Conservation (phyloP, 2,888 invertebrate genomes). For the Leptinotarsa haldemani region DNA sequence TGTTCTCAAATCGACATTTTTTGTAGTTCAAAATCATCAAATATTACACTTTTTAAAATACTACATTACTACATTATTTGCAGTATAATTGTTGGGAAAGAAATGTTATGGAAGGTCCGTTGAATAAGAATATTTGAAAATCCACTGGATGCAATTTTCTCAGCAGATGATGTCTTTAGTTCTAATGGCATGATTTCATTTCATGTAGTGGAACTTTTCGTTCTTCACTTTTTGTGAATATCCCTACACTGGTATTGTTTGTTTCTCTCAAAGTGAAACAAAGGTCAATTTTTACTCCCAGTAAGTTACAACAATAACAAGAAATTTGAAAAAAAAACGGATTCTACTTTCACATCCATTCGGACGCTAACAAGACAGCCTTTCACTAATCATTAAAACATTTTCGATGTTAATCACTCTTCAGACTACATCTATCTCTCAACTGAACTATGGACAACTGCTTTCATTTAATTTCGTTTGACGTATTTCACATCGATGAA, state of each 20-base stretch:
- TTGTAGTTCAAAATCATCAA: neutral
- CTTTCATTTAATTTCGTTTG: neutral
- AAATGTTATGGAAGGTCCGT: too few species aligned
- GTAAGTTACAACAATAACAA: neutral
- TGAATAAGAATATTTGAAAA: too few species aligned
- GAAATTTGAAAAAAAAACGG: neutral
- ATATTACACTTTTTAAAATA: neutral
- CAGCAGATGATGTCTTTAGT: too few species aligned
- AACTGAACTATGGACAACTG: neutral
- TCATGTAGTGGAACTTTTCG: too few species aligned
- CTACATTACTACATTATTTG: too few species aligned
- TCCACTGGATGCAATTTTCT: too few species aligned
- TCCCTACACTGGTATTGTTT: too few species aligned
- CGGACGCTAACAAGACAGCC: neutral
- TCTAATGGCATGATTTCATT: too few species aligned
- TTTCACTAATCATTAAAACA: conserved; percentile 2
- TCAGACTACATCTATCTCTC: neutral
- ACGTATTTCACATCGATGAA: neutral
- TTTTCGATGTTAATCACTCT: neutral
- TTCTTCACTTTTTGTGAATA: too few species aligned
- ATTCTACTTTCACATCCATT: conserved; percentile 9
- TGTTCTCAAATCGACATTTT: neutral
- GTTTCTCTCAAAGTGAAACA: too few species aligned
- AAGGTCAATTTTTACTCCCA: neutral
- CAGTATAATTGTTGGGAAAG: too few species aligned